Evolutionary conservation across 2,113 vertebrate species (phyloP), one percentile per base, ranked within the genome.

Genomic region (Mormyrus lacerda): DNA sequence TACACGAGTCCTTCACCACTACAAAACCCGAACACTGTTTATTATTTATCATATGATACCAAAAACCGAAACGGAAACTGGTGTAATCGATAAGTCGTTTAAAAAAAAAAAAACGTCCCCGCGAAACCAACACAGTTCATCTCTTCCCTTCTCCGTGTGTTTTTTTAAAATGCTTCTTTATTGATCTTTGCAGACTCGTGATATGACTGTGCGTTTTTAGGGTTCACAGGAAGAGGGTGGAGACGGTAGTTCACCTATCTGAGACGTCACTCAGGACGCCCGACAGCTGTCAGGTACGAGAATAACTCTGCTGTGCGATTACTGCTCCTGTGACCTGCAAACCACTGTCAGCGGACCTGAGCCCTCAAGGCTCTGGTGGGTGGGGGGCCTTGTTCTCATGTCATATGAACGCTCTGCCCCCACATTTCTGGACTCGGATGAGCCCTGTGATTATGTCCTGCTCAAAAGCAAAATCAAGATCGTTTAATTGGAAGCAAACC

Each of bases 401-500:
- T 61, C 79, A 84, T 58, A n/a, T 82, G 48, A 39, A 15, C 15
- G 21, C 11, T 48, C 24, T 19, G 13, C 35, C 31, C 35, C 58
- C 11, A 4, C 48, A 47, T 82, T 87, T 87, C 31, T 82, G 42
- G 39, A 82, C 58, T 83, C n/a, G 9, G 42, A 39, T 24, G 44
- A 13, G 31, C 17, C 48, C 48, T 79, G 45, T 50, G 45, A 69
- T 35, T 45, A 65, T 47, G 24, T 48, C 44, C 24, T 35, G 8
- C 27, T 7, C 6, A 13, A 47, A 58, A 73, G 48, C 35, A 55
- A 69, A 55, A 53, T 89, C 61, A 87, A 58, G 27, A 73, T 27
- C 44, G 73, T 47, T 58, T 87, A 87, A 89, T 76, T 89, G 58
- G 19, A 31, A 45, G 19, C 61, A 7, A 87, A 44, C 65, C 84